Evolutionary conservation across 2,888 invertebrate genomes (phyloP).

Genomic region (Drosophila anomalata): DNA sequence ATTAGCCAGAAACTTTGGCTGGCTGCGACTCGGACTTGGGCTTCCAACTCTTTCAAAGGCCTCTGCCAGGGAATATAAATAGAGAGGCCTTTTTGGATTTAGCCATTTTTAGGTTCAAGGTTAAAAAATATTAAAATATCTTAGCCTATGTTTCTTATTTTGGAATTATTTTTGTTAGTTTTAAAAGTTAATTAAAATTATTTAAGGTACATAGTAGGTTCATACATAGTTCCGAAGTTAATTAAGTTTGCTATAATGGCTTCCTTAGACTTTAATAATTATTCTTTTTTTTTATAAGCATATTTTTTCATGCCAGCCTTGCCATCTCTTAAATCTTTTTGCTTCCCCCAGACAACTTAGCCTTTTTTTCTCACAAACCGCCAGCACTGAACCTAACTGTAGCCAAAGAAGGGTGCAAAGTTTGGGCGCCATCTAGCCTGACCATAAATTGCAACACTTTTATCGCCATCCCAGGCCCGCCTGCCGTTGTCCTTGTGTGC

Average conservation of each 20-base stretch:
- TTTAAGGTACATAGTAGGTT: too few species aligned
- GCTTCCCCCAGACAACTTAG: neutral
- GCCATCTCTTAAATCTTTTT: neutral
- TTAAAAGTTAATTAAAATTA: too few species aligned
- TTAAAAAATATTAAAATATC: neutral
- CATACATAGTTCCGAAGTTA: too few species aligned
- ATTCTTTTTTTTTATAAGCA: too few species aligned
- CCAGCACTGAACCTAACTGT: conserved; percentile 10
- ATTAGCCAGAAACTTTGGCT: conserved; percentile 78
- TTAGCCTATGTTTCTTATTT: too few species aligned
- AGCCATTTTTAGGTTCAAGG: neutral
- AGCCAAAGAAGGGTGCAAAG: conserved; percentile 21
- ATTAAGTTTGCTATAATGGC: too few species aligned
- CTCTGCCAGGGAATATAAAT: conserved; percentile 5
- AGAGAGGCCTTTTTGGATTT: neutral
- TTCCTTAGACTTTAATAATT: too few species aligned
- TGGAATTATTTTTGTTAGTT: too few species aligned
- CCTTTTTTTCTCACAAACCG: neutral
- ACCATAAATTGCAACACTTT: conserved; percentile 79
- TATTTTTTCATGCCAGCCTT: too few species aligned
- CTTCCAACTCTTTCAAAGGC: conserved; percentile 16
- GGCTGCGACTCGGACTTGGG: conserved; percentile 22
- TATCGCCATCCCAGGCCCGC: conserved; percentile 59
- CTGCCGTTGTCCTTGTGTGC: conserved; percentile 62
- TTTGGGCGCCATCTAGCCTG: conserved; percentile 68